Percentiles rank a stretch among this genome's conserved stretches.
Evolutionary conservation across 2,113 vertebrate species (phyloP).

Genomic region (Camelus dromedarius): DNA sequence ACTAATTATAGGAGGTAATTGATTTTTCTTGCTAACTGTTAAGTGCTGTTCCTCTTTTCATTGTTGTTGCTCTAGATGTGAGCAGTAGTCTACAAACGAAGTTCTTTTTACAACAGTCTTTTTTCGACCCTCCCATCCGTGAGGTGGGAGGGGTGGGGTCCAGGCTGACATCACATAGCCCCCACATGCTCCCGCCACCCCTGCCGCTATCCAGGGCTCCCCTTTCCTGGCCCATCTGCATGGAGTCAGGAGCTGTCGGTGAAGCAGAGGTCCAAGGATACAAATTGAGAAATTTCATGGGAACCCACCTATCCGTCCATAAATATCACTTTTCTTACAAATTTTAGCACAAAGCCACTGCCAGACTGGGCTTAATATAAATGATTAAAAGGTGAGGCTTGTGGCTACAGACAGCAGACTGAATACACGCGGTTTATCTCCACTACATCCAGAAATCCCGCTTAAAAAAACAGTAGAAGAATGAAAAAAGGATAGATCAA

Average conservation of each 20-base stretch:
- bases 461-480: neutral
- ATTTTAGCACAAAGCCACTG: neutral
- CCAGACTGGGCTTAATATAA: neutral
- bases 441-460: neutral
- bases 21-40: neutral
- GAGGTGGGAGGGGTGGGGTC: accelerated
- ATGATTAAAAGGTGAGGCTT: neutral
- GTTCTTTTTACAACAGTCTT: neutral
- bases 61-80: neutral
- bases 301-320: neutral
- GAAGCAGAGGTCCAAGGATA: neutral
- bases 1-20: neutral
- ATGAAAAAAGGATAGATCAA: neutral
- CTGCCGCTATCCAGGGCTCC: accelerated
- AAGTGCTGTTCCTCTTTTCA: neutral
- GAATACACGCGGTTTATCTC: neutral
- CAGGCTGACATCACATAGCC: neutral
- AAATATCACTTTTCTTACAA: neutral
- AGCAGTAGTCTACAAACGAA: neutral
- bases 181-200: too few relatives aligned
- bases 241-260: neutral
- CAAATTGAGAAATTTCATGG: neutral
- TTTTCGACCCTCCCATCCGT: neutral
- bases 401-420: neutral
- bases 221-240: neutral